Evolutionary conservation across 2,888 invertebrate species (phyloP).

Genomic region (Apotomis turbidana): DNA sequence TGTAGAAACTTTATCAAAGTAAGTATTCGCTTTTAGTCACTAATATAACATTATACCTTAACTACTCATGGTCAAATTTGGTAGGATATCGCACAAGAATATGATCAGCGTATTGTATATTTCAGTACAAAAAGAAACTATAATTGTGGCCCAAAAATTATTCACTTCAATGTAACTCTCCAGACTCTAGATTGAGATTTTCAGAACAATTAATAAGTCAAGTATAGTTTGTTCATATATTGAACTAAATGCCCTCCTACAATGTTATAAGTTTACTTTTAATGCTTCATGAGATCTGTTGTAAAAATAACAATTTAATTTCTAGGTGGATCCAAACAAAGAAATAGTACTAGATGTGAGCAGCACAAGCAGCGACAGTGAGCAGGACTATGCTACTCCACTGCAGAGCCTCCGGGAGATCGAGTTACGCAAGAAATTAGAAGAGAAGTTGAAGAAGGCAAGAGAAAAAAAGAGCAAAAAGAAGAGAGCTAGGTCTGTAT

Average conservation of each 20-base stretch:
- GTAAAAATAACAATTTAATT: not conserved
- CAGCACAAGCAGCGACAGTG: conserved; percentile 96
- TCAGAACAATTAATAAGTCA: too few relatives aligned
- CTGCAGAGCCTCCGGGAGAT: conserved; percentile 90
- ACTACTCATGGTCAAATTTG: not conserved
- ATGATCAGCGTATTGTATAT: not conserved
- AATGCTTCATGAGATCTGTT: too few relatives aligned
- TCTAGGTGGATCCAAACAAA: conserved; percentile 93
- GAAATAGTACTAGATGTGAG: conserved; percentile 97
- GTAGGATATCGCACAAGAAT: not conserved
- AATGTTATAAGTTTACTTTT: too few relatives aligned
- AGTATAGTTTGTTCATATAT: too few relatives aligned
- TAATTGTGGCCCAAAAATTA: too few relatives aligned
- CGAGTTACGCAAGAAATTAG: conserved; percentile 88
- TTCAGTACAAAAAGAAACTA: too few relatives aligned
- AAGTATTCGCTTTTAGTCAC: conserved; percentile 50
- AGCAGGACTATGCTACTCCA: conserved; percentile 92
- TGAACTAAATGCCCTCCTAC: too few relatives aligned
- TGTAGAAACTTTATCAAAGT: conserved; percentile 97
- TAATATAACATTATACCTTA: not conserved
- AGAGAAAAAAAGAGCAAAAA: conserved; percentile 80
- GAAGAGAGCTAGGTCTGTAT: conserved; percentile 39
- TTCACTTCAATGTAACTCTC: too few relatives aligned
- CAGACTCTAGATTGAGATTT: too few relatives aligned
- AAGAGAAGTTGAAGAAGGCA: conserved; percentile 84